phyloP scores from a whole-genome alignment of 2,888 invertebrate genomes.

The Trissoscelio sp. region DNA sequence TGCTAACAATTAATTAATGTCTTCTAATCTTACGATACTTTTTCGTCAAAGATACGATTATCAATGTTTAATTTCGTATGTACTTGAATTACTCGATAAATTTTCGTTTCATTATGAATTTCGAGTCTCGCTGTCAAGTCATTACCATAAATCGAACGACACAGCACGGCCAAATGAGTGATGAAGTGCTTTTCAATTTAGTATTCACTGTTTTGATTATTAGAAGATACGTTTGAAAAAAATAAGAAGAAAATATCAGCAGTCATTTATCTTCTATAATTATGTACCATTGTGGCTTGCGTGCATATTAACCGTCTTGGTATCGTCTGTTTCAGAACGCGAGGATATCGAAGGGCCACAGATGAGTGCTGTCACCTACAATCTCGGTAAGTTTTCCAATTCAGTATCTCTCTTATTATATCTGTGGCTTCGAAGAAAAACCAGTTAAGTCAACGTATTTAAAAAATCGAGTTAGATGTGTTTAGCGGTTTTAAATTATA shows the following conservation, averaged over 20 bases:
- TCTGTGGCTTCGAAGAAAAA: no score
- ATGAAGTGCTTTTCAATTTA: conserved; percentile 62
- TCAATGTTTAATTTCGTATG: no score
- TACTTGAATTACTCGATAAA: background rate
- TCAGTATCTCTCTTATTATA: no score
- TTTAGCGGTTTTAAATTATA: no score
- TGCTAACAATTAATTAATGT: conserved; percentile 80
- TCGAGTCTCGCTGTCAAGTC: conserved; percentile 43
- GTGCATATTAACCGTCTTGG: conserved; percentile 32
- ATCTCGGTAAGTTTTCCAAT: conserved; percentile 76
- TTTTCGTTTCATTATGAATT: no score
- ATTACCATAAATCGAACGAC: conserved; percentile 61
- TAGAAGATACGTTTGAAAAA: conserved; percentile 39
- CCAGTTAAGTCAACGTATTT: no score
- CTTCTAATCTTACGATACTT: conserved; percentile 75
- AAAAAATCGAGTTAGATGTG: no score
- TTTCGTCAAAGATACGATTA: conserved; percentile 15
- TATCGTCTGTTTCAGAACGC: conserved; percentile 76
- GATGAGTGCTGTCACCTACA: conserved; percentile 79
- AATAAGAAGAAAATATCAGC: conserved; percentile 23
- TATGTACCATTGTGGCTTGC: conserved; percentile 49
- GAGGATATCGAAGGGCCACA: conserved; percentile 77
- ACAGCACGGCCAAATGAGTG: conserved; percentile 52
- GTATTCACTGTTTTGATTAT: conserved; percentile 60
- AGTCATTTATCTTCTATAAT: conserved; percentile 62